These are phyloP conservation scores for Amazona vittata DNA, from an alignment of 2,113 vertebrate species.

Conservation along the genomic window DNA sequence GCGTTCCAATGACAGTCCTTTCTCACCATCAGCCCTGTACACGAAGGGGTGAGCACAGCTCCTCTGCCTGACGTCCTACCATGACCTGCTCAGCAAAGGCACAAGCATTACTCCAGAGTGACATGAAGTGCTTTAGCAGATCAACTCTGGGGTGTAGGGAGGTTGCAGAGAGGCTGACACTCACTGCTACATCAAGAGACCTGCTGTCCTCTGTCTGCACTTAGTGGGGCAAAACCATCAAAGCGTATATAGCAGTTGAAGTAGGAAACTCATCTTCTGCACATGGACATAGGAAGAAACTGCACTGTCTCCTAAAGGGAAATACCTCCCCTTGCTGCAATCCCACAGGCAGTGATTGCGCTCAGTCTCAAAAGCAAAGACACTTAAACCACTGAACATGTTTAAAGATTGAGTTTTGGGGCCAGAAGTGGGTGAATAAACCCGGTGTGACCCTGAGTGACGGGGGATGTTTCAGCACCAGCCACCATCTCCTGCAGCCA, in stretches of 20 bases:
- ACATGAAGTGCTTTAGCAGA: background rate
- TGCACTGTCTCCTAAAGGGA: fast-evolving
- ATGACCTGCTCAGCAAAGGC: background rate
- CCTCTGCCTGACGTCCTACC: background rate
- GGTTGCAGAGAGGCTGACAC: background rate
- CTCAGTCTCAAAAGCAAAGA: background rate
- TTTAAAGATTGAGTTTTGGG: fast-evolving
- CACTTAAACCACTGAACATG: background rate
- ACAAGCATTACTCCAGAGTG: fast-evolving
- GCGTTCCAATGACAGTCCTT: fast-evolving
- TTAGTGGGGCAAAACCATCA: background rate
- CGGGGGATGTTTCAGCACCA: fast-evolving
- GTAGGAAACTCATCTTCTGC: background rate
- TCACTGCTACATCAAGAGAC: background rate
- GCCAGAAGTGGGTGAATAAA: background rate
- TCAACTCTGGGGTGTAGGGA: background rate
- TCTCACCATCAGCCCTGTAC: background rate
- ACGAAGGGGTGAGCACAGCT: fast-evolving
- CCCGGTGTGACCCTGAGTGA: fast-evolving
- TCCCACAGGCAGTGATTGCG: background rate
- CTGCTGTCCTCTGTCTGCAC: background rate
- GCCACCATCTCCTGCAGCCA: background rate
- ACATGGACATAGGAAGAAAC: background rate
- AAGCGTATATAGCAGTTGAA: fast-evolving
- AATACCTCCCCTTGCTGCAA: background rate